Percentiles rank a stretch among this genome's conserved stretches.
Evolutionary conservation across 1,140 invertebrate species (phyloP).

Genomic region (Cylas formicarius): DNA sequence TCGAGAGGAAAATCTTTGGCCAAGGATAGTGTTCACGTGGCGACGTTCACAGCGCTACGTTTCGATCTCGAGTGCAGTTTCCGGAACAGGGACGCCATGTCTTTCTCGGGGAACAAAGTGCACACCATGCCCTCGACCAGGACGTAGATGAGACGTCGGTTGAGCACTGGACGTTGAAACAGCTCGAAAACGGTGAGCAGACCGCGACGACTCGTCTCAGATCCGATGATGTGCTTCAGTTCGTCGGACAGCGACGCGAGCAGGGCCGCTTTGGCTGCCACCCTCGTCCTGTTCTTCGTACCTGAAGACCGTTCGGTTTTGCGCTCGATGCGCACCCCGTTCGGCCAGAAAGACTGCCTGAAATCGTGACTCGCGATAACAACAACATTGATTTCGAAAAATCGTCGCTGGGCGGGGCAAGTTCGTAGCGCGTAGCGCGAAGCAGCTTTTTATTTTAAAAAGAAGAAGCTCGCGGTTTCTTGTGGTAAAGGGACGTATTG

Average conservation of each 20-base stretch:
- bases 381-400: too few relatives aligned
- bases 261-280: constrained; percentile 79
- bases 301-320: constrained; percentile 59
- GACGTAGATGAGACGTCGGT: constrained; percentile 80
- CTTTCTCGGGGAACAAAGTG: constrained; percentile 68
- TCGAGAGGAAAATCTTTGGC: too few relatives aligned
- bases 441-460: too few relatives aligned
- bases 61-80: constrained; percentile 57
- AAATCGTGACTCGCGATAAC: constrained; percentile 14
- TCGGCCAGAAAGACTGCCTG: constrained; percentile 74
- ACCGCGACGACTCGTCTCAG: constrained; percentile 81
- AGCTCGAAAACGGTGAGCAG: constrained; percentile 82
- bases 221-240: constrained; percentile 84
- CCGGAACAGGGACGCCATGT: constrained; percentile 55
- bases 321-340: constrained; percentile 57
- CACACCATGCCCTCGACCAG: constrained; percentile 74
- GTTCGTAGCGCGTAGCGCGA: too few relatives aligned
- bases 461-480: too few relatives aligned
- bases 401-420: too few relatives aligned
- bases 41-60: too few relatives aligned
- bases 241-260: constrained; percentile 80
- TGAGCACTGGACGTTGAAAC: constrained; percentile 78
- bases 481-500: too few relatives aligned
- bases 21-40: too few relatives aligned
- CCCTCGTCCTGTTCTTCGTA: constrained; percentile 70